A percentile compares a stretch with the other conserved stretches of the same genome.
Evolutionary conservation across 2,888 invertebrate species (phyloP).

Genomic region (Hermaeophaga mercurialis): DNA sequence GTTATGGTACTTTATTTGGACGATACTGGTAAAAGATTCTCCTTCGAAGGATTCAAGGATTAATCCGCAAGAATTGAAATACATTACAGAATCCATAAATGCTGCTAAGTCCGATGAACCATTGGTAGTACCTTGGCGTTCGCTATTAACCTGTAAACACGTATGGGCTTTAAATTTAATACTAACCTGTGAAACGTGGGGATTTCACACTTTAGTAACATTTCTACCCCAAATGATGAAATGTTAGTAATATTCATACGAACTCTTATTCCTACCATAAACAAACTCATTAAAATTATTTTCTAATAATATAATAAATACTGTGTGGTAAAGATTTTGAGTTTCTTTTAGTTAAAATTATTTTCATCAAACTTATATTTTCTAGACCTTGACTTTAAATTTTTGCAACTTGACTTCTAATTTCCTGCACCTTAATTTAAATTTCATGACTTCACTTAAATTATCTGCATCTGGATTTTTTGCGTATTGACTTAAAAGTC

Average conservation of each 20-base stretch:
- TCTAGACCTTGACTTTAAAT: too few relatives aligned
- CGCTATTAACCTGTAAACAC: slow-evolving; percentile 69
- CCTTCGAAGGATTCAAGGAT: slow-evolving; percentile 78
- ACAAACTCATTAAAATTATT: too few relatives aligned
- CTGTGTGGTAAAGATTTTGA: too few relatives aligned
- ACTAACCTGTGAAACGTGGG: slow-evolving; percentile 90
- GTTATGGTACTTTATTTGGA: slow-evolving; percentile 77
- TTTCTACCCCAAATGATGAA: slow-evolving; percentile 33
- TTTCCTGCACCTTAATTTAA: too few relatives aligned
- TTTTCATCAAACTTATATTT: too few relatives aligned
- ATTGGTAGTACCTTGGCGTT: slow-evolving; percentile 71
- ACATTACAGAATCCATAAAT: slow-evolving; percentile 69
- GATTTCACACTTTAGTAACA: slow-evolving; percentile 75
- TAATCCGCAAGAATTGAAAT: slow-evolving; percentile 72
- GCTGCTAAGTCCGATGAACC: slow-evolving; percentile 52
- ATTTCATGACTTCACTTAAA: too few relatives aligned
- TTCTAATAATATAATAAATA: too few relatives aligned
- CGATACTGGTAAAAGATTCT: slow-evolving; percentile 70
- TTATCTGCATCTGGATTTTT: too few relatives aligned
- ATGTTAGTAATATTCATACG: slow-evolving; percentile 15
- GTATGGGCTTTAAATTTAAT: slow-evolving; percentile 85
- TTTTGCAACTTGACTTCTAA: too few relatives aligned
- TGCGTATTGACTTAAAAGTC: too few relatives aligned
- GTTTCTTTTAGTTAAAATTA: too few relatives aligned
- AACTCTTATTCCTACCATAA: neutral